phyloP scores from a whole-genome alignment of 2,888 invertebrate species.

The Adela reaumurella region DNA sequence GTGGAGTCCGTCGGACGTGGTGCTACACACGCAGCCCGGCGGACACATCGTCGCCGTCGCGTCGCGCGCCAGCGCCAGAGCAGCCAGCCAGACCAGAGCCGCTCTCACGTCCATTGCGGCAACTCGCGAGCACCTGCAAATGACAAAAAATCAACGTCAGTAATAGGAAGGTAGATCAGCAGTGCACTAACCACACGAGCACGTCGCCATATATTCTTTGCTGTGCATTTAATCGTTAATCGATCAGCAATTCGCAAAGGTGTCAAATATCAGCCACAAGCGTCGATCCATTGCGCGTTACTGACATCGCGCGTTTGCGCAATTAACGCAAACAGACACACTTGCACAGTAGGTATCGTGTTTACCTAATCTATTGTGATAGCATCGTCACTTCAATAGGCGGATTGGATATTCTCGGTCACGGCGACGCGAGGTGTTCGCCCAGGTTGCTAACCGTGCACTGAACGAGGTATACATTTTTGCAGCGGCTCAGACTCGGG shows the following conservation, averaged over 20 bases:
- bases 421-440: too few species aligned
- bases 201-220: too few species aligned
- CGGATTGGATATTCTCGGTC: too few species aligned
- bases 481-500: too few species aligned
- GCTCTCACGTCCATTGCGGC: conserved; percentile 33
- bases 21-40: conserved; percentile 52
- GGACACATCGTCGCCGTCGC: conserved; percentile 43
- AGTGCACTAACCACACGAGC: conserved; percentile 9
- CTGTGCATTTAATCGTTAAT: conserved; percentile 16
- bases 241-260: conserved; percentile 18
- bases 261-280: conserved; percentile 26
- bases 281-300: background rate
- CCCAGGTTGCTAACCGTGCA: too few species aligned
- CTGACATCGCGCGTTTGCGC: too few species aligned
- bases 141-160: conserved; percentile 12
- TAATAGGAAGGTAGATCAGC: conserved; percentile 14
- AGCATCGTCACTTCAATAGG: too few species aligned
- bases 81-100: conserved; percentile 26
- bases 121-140: conserved; percentile 39
- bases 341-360: too few species aligned
- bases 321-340: too few species aligned
- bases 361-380: too few species aligned
- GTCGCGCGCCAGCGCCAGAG: conserved; percentile 24
- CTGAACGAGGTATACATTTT: too few species aligned
- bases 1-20: conserved; percentile 66